A percentile compares a stretch with the other conserved stretches of the same genome.
Evolutionary conservation across 2,888 invertebrate genomes (phyloP).

Genomic region (Leucophenga montana): DNA sequence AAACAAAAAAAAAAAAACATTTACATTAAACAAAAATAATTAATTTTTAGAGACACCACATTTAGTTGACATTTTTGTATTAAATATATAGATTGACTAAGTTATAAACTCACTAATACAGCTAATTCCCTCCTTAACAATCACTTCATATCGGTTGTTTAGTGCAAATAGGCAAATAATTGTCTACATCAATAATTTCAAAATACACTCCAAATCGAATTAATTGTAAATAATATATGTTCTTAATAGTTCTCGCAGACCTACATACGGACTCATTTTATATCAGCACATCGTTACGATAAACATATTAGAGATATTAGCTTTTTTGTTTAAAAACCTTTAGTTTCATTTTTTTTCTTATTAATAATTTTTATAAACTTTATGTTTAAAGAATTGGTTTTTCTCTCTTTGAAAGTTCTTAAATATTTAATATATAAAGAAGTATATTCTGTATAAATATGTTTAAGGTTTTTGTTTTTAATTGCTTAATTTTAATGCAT

Average conservation of each 20-base stretch:
- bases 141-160: too few species aligned
- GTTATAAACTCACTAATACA: too few species aligned
- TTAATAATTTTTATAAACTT: neutral
- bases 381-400: slow-evolving; percentile 10
- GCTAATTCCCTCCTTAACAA: too few species aligned
- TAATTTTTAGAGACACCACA: too few species aligned
- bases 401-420: slow-evolving; percentile 2
- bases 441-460: slow-evolving; percentile 12
- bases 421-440: slow-evolving; percentile 3
- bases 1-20: too few species aligned
- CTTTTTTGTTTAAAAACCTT: neutral
- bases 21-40: too few species aligned
- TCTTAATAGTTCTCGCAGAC: neutral
- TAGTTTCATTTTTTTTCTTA: neutral
- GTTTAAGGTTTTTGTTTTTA: slow-evolving; percentile 15
- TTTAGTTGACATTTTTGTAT: too few species aligned
- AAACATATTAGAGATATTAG: too few species aligned
- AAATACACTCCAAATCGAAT: neutral
- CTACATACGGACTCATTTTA: neutral
- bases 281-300: neutral
- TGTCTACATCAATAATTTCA: neutral
- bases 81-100: too few species aligned
- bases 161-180: too few species aligned
- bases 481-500: slow-evolving; percentile 14
- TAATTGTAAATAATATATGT: neutral